phyloP scores from a whole-genome alignment of 1,140 invertebrate genomes.

The Pogonognathellus flavescens region DNA sequence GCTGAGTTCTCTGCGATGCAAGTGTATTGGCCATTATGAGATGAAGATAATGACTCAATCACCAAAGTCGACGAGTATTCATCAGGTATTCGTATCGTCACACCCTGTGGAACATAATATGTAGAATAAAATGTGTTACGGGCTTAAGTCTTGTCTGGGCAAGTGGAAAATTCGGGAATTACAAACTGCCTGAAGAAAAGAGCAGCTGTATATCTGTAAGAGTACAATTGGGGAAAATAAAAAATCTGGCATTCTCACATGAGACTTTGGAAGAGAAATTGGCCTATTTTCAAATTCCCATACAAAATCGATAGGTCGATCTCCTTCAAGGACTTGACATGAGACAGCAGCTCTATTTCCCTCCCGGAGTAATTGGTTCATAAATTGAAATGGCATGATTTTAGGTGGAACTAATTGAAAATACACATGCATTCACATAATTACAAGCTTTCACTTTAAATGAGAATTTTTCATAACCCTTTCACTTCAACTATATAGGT shows the following conservation, averaged over 20 bases:
- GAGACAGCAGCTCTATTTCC: slow-evolving; percentile 93
- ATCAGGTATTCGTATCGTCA: slow-evolving; percentile 79
- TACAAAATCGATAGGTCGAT: slow-evolving; percentile 88
- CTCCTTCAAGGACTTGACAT: slow-evolving; percentile 94
- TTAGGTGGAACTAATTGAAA: slow-evolving; percentile 81
- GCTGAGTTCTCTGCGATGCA: slow-evolving; percentile 72
- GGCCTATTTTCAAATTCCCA: slow-evolving; percentile 71
- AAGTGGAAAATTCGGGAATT: background rate
- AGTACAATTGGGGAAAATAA: background rate
- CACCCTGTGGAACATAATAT: slow-evolving; percentile 70
- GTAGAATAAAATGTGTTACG: slow-evolving; percentile 15
- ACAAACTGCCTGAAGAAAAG: background rate
- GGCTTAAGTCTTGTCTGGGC: no score
- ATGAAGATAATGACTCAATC: slow-evolving; percentile 86
- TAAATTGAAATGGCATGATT: slow-evolving; percentile 87
- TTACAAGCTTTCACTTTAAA: no score
- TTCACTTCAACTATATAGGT: no score
- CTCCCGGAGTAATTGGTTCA: slow-evolving; percentile 84
- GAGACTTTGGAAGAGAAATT: slow-evolving; percentile 67
- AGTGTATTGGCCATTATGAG: slow-evolving; percentile 82
- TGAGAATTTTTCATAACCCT: no score
- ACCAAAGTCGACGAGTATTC: slow-evolving; percentile 90
- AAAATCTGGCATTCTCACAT: slow-evolving; percentile 29
- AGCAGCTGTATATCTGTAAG: background rate
- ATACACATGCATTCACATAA: slow-evolving; percentile 62